Base-by-base conservation (phyloP, 2,113 vertebrate genomes). In the Nerophis lumbriciformis region DNA sequence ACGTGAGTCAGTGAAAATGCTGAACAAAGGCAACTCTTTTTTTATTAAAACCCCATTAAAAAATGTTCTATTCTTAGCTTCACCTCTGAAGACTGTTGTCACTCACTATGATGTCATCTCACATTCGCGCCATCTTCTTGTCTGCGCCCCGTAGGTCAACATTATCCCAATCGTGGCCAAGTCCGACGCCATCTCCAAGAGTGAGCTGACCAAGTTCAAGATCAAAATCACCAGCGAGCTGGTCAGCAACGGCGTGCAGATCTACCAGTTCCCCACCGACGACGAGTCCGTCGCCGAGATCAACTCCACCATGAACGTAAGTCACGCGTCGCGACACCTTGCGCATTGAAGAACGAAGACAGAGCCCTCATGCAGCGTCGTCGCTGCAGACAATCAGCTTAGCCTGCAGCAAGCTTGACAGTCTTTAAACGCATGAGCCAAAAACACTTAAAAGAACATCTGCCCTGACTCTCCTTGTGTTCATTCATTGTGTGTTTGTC, bases 141-240 rank as follows among this genome's bases (percentile, higher is more conserved):
- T 56, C 54, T 39, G n/a, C 19, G 1, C 36, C 28, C 38, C 37
- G 3, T 73, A 99, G 97, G 97, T 99, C 68, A 98, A 99, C 80
- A 98, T 98, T 68, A 95, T 99, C 71, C 97, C 97, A 53, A 94
- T 99, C 71, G 93, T 99, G 71, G 97, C 96, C 76, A 99, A 99
- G 84, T 97, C 97, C 3, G 97, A 99, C 65, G 93, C 96, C 71
- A 92, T 99, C 83, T 97, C 97, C 76, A 99, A 98, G 88, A 98
- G 93, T 10, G 97, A 99, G 79, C 89, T 99, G 77, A 92, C 95
- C 13, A 99, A 98, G 82, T 99, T 99, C 85, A 99, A 99, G 88
- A 96, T 98, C 65, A 99, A 99, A 89, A 98, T 99, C 84, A 97
- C 94, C 65, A 99, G 97, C 1, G 97, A 99, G 69, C 89, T 99